Base-by-base conservation (phyloP, 2,888 invertebrate genomes). In the Tenthredo distinguenda region DNA sequence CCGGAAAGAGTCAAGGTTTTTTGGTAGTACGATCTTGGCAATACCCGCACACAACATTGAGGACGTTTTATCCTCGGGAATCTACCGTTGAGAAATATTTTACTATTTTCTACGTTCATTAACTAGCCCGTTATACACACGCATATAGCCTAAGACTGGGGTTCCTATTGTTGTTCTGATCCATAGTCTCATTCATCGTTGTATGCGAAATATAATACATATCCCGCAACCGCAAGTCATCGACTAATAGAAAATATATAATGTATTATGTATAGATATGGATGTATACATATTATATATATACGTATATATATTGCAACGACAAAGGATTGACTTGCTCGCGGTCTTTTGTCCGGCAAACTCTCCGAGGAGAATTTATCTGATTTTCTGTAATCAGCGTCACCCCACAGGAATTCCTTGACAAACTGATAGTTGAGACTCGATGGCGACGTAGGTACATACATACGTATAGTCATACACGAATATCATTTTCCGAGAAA, bases 311-410 rank as follows among this genome's bases (percentile, higher is more conserved):
- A 62, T 21, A 47, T 79, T 37, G 37, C 34, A n/a, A 31, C 62
- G 31, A 81, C 21, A 26, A 50, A 81, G 50, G 21, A 58, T 50
- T 40, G 31, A 21, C 81, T 50, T 21, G 37, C 18, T 34, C 3
- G 77, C 40, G 31, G 37, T 62, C 37, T 58, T 81, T 58, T 81
- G 62, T 58, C 62, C 37, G 21, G 81, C 15, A 81, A 81, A 81
- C 5, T 55, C 34, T 81, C 47, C n/a, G 68, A 15, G 47, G 12
- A 83, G 34, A 83, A 71, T 71, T 83, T 83, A 83, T 83, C 83
- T 71, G 83, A 83, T 83, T 83, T 55, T 26, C 47, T 47, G 26
- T 83, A 62, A 81, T 83, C 83, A 47, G 5, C 83, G 83, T 83
- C 83, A 83, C 47, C 83, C 68, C 18, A 34, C 26, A 83, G 62